Percentiles rank a stretch among this genome's conserved stretches.
These are phyloP conservation scores for Datnioides undecimradiatus DNA, from an alignment of 2,113 vertebrate species.

Conservation along the genomic window DNA sequence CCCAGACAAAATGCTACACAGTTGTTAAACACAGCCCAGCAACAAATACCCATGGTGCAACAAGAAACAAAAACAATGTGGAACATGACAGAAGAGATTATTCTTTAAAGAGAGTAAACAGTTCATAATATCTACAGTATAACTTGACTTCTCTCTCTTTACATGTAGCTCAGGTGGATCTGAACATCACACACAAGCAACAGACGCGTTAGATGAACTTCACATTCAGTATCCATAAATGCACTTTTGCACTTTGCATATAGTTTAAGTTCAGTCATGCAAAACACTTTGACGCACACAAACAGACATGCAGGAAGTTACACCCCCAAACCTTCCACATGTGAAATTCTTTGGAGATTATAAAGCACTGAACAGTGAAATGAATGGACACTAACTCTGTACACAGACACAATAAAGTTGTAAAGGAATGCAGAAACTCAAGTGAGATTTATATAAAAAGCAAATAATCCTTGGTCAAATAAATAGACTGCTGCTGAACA, in stretches of 20 bases:
- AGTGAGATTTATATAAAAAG: neutral
- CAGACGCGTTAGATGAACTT: constrained; percentile 6
- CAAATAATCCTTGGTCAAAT: too few species aligned
- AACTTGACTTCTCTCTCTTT: neutral
- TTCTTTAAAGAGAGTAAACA: constrained; percentile 20
- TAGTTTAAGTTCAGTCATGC: constrained; percentile 55
- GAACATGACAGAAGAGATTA: neutral
- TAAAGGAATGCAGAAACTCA: neutral
- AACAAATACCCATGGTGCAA: constrained; percentile 13
- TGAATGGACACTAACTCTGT: neutral
- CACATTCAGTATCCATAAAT: constrained; percentile 52
- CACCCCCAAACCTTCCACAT: neutral
- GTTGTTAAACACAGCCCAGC: constrained; percentile 17
- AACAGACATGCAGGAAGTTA: constrained; percentile 50
- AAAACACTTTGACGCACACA: constrained; percentile 20
- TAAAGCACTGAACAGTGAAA: neutral
- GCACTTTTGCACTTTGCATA: constrained; percentile 61
- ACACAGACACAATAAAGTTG: neutral
- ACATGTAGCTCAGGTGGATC: neutral
- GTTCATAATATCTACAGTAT: neutral
- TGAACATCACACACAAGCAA: neutral
- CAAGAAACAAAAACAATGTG: constrained; percentile 16
- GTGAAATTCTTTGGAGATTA: neutral
- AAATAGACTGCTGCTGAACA: neutral
- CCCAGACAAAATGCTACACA: constrained; percentile 40